Evolutionary conservation across 2,888 invertebrate genomes (phyloP), one percentile per base, ranked within the genome.

Genomic region (Oligia latruncula): DNA sequence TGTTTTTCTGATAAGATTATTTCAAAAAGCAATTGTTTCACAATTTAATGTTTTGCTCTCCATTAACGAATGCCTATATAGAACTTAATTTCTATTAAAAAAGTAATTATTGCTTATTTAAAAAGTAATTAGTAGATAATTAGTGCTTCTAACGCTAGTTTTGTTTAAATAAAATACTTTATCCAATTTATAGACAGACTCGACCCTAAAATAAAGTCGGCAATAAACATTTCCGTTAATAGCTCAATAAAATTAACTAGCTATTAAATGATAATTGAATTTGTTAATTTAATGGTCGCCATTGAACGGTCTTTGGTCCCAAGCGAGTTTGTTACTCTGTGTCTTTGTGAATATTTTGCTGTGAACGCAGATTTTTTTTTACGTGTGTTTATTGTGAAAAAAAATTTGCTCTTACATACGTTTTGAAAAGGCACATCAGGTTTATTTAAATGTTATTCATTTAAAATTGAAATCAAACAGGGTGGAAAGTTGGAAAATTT

Each of bases 251-350:
- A 72, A 78, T 65, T 66, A 74, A 74, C 3, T 60, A n/a, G 52
- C 81, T 43, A 49, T 64, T 71, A 77, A 76, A 71, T 77, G 77
- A 11, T 84, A 85, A 84, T 84, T 85, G 73, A 71, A 81, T 74
- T 84, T 60, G 64, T 72, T 74, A 60, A 81, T 74, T 76, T 64
- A 67, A 84, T 49, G 52, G 68, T 62, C 6, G 75, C 20, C 49
- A 49, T 76, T 78, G 60, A 79, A 52, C 1, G 62, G 58, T 20
- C 65, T 67, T 82, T 62, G 49, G 29, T n/a, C 43, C 1, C 13
- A 49, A 71, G 0, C 0, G 58, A 13, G 46, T 40, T n/a, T 65
- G 11, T 49, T 49, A 17, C 17, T 52, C 17, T 29, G 40, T 64
- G 2, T 29, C n/a, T 0, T 20, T 58, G 11, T 60, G 13, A n/a